phyloP scores from a whole-genome alignment of 1,140 invertebrate species.

The Sarcophaga peregrina region DNA sequence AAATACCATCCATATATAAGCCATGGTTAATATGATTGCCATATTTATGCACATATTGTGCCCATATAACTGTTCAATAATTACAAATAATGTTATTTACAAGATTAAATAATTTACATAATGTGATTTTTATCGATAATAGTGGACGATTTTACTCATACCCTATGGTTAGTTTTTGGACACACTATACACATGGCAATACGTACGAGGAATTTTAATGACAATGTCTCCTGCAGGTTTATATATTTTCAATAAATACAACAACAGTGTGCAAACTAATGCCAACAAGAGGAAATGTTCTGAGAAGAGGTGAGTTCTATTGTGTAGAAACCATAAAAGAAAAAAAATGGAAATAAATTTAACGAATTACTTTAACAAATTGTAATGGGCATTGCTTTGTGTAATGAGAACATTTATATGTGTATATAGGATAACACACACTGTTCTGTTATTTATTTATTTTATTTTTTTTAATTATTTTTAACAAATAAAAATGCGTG shows the following conservation, averaged over 20 bases:
- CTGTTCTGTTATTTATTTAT: neutral
- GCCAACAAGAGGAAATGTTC: too few relatives aligned
- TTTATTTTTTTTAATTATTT: too few relatives aligned
- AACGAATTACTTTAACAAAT: slow-evolving; percentile 16
- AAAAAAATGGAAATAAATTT: neutral
- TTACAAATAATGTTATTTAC: slow-evolving; percentile 21
- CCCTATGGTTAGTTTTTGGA: too few relatives aligned
- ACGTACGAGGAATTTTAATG: slow-evolving; percentile 7
- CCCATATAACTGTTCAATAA: neutral
- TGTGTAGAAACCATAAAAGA: too few relatives aligned
- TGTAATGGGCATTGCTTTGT: neutral
- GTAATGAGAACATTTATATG: slow-evolving; percentile 20
- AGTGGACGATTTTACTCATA: neutral
- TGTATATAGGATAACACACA: neutral
- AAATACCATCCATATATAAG: too few relatives aligned
- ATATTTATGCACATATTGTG: neutral
- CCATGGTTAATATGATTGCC: neutral
- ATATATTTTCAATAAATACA: slow-evolving; percentile 13
- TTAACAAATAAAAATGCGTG: too few relatives aligned
- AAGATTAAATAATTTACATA: slow-evolving; percentile 10
- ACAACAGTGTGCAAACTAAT: neutral
- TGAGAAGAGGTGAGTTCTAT: too few relatives aligned
- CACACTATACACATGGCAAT: neutral
- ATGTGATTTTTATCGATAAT: neutral
- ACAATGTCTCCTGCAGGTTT: neutral